Evolutionary conservation across 2,797 vertebrate genomes (phyloP).

Genomic region (Graptemys geographica): DNA sequence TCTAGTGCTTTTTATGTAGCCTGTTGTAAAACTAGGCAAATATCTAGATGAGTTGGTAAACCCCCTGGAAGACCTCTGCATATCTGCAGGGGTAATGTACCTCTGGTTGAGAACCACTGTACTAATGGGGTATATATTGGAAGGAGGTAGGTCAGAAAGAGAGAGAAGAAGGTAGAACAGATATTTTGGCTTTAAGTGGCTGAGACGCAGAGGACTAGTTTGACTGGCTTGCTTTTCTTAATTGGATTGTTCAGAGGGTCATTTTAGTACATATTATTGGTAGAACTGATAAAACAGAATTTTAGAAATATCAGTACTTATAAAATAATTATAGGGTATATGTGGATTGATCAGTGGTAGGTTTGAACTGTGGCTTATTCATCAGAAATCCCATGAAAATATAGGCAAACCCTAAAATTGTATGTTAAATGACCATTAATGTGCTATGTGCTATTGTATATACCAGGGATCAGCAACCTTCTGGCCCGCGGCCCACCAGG

Average conservation of each 20-base stretch:
- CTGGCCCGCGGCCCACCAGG: no score
- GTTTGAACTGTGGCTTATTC: background rate
- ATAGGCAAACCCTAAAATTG: background rate
- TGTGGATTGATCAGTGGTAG: background rate
- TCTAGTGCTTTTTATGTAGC: no score
- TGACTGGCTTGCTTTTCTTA: background rate
- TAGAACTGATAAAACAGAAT: background rate
- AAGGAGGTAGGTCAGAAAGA: background rate
- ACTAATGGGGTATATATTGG: background rate
- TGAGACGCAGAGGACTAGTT: background rate
- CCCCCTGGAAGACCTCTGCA: no score
- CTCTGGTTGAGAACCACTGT: no score
- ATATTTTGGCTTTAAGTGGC: background rate
- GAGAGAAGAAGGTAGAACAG: background rate
- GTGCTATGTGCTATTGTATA: rapidly evolving
- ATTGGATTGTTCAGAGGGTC: background rate
- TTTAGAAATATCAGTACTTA: background rate
- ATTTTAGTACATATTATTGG: background rate
- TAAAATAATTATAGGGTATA: background rate
- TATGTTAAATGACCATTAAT: background rate
- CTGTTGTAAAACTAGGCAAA: no score
- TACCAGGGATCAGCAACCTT: no score
- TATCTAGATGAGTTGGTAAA: no score
- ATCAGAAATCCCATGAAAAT: background rate
- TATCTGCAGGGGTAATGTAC: no score